Conservation (phyloP, 2,797 vertebrate genomes). For the Meda fulgida region DNA sequence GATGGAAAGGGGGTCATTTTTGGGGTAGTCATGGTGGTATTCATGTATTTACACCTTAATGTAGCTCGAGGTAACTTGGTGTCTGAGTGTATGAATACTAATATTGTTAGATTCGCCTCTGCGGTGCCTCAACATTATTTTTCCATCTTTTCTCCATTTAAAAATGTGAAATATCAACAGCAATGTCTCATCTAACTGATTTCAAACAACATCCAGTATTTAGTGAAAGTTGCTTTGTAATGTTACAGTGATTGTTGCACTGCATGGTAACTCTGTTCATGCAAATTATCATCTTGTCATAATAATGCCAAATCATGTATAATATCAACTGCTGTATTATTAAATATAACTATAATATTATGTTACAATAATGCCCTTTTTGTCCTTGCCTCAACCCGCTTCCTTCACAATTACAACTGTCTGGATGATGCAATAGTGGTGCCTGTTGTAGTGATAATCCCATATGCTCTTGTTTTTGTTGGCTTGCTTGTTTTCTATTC, state of each 20-base stretch:
- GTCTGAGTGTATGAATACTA: not conserved
- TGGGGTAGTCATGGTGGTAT: not conserved
- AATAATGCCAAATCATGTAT: not conserved
- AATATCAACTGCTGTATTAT: too few species aligned
- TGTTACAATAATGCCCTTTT: not conserved
- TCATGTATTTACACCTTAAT: not conserved
- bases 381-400: constrained; percentile 9
- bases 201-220: not conserved
- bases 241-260: constrained; percentile 31
- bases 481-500: not conserved
- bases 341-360: too few species aligned
- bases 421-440: constrained; percentile 55
- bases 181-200: not conserved
- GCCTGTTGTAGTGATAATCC: constrained; percentile 56
- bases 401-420: constrained; percentile 21
- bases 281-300: constrained; percentile 26
- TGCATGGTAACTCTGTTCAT: constrained; percentile 17
- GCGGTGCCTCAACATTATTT: not conserved
- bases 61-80: constrained; percentile 27
- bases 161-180: not conserved
- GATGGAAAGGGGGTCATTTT: not conserved
- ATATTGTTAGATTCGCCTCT: not conserved
- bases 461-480: constrained; percentile 8
- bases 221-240: not conserved
- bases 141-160: not conserved